Evolutionary conservation across 2,113 vertebrate species (phyloP), one percentile per base, ranked within the genome.

Genomic region (Sinosuthora webbiana): DNA sequence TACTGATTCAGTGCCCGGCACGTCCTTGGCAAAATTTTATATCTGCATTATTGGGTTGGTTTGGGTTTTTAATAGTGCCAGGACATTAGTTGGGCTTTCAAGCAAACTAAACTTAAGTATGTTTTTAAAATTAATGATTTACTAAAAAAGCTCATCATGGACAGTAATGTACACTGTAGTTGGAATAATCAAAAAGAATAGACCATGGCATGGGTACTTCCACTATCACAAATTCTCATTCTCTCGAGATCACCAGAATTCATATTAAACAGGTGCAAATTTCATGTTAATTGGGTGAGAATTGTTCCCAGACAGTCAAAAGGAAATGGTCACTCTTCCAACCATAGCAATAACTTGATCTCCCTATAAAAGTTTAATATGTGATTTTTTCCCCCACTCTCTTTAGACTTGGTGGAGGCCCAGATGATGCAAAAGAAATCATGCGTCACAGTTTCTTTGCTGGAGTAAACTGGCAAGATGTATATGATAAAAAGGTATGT

Each of bases 401-500:
- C 50, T 88, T 92, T 76, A 99, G 99, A 91, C 99, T 99, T 74
- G 99, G 99, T 80, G 99, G 99, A 96, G 99, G 99, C 96, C 99
- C 99, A 71, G 99, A 99, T 80, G 99, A 99, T 83, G 99, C 99
- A 82, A 99, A 99, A 96, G 99, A 99, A 98, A 99, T 99, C 94
- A 99, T 99, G 99, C 98, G 99, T 87, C 99, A 99, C 86, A 99
- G 99, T 97, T 99, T 99, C 98, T 99, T 99, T 97, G 98, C 98
- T 95, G 99, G 98, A 91, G 96, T 99, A 50, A 99, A 99, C 97
- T 99, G 99, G 99, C 99, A 99, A 97, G 98, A 99, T 95, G 99
- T 99, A 13, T 99, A 99, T 87, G 99, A 99, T 98, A 99, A 99
- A 98, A 99, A 99, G 99, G 99, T 99, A 98, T 59, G 98, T 95